Conservation (phyloP, 2,113 vertebrate species). For the Hippocampus barbouri region DNA sequence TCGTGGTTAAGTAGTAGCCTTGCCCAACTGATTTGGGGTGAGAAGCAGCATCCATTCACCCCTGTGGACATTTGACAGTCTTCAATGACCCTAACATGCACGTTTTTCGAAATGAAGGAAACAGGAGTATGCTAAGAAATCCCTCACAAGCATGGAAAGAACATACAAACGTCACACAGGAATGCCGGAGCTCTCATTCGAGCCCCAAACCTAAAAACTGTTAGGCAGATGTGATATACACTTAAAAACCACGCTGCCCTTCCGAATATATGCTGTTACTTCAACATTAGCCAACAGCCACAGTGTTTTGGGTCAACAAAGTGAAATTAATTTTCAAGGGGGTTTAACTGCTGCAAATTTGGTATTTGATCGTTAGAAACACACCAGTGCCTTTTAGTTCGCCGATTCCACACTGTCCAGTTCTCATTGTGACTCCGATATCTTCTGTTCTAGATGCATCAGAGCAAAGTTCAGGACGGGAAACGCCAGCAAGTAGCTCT, state of each 20-base stretch:
- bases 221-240: neutral
- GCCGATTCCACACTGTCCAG: neutral
- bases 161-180: too few relatives aligned
- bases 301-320: neutral
- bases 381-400: neutral
- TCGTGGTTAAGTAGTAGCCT: too few relatives aligned
- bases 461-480: conserved; percentile 86
- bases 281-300: neutral
- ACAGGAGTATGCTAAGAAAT: neutral
- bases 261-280: neutral
- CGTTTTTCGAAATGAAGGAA: too few relatives aligned
- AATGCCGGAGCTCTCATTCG: neutral
- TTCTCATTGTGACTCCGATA: neutral
- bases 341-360: neutral
- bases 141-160: neutral
- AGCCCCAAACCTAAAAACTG: neutral
- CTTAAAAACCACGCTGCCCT: too few relatives aligned
- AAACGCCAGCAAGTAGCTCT: conserved; percentile 79
- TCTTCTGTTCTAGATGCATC: conserved; percentile 76
- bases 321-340: neutral
- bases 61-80: too few relatives aligned
- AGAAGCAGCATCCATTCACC: too few relatives aligned
- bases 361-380: neutral
- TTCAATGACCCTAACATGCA: too few relatives aligned
- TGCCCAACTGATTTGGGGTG: too few relatives aligned